Conservation (phyloP, 2,888 invertebrate genomes). For the Coelopa pilipes region DNA sequence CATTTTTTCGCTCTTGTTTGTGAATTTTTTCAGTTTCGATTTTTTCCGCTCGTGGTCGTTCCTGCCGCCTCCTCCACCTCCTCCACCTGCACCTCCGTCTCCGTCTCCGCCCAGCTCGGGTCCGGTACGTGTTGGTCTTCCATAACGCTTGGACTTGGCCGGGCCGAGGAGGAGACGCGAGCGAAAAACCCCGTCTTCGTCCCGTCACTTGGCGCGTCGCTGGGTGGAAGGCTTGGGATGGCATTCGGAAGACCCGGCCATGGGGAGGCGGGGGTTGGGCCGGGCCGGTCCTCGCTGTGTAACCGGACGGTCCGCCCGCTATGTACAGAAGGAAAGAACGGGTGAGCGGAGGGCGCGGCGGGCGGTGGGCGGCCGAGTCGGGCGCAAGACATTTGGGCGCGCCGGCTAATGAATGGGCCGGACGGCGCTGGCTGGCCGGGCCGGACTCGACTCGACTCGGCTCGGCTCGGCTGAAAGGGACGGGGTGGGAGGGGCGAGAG, state of each 20-base stretch:
- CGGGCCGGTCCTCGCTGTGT: not conserved
- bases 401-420: slow-evolving; percentile 2
- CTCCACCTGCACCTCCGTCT: not conserved
- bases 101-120: not conserved
- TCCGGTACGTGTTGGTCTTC: slow-evolving; percentile 21
- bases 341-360: not conserved
- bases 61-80: not conserved
- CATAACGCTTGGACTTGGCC: slow-evolving; percentile 33
- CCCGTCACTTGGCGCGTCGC: not conserved
- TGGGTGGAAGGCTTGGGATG: not conserved
- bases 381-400: not conserved
- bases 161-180: not conserved
- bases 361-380: not conserved
- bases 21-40: slow-evolving; percentile 40
- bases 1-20: slow-evolving; percentile 40
- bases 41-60: slow-evolving; percentile 51
- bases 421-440: slow-evolving; percentile 1
- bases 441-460: no score
- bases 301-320: slow-evolving; percentile 24
- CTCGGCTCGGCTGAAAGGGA: no score
- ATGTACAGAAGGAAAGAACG: not conserved
- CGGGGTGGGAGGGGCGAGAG: no score
- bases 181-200: slow-evolving; percentile 1
- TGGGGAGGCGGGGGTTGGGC: not conserved
- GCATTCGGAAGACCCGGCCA: not conserved